Evolutionary conservation across 2,797 vertebrate species (phyloP), one percentile per base, ranked within the genome.

Genomic region (Pteronotus mesoamericanus): DNA sequence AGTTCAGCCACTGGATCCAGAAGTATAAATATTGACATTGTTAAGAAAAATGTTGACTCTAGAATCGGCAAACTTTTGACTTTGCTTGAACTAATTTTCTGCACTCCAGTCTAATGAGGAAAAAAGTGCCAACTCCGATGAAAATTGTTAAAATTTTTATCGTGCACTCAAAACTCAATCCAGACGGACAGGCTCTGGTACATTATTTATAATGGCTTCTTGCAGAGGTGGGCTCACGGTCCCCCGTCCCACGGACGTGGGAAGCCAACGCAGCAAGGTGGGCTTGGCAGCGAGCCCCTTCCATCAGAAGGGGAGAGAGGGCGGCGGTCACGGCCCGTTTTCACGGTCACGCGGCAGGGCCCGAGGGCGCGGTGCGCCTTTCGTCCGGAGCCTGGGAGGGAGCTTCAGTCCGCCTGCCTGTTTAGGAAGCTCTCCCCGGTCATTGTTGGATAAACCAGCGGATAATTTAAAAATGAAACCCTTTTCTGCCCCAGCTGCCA

Each of bases 1-100:
- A 42, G 85, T 85, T 90, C 51, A 75, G 42, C 59, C 66, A 11
- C 84, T 64, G 57, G 83, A 42, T 34, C 68, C 34, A 78, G 32
- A 88, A 89, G 74, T 42, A 44, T 92, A 92, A 96, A 94, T 96
- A 92, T 92, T 96, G 92, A 94, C 90, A 32, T 79, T 80, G 74
- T 71, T 75, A 59, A 92, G 92, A 74, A 93, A 95, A 93, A 93
- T 87, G 75, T 95, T 94, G 93, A 89, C 79, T 92, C 86, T 66
- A 46, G 78, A 79, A 55, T 94, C 74, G 79, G 93, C 91, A 51
- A 66, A 51, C 89, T 95, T 94, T 79, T 86, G 83, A 91, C 89
- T 96, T 77, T 80, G 89, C 42, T n/a, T 46, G 90, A 69, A 71
- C 44, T 84, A 3, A 59, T 92, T 95, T 92, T 80, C 90, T 75